A percentile compares a stretch with the other conserved stretches of the same genome.
Conservation (phyloP, 37 sponge, comb jelly and placozoan species). For the Chondrosia reniformis region DNA sequence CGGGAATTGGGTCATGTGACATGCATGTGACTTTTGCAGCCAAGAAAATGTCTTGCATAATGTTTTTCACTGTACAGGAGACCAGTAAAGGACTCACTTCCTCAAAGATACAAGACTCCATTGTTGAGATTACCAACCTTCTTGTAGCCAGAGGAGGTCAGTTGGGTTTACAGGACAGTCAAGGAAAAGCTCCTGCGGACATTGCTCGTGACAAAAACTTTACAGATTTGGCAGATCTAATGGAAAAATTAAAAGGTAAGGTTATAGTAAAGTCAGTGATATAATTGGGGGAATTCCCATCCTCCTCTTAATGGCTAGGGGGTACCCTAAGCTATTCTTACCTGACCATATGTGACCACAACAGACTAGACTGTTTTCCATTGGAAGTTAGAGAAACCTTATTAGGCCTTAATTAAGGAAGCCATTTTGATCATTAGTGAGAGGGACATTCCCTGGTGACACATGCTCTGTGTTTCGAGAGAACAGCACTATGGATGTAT, state of each 20-base stretch:
- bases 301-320: no score
- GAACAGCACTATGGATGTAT: no score
- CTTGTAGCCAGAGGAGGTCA: not conserved
- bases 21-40: not conserved
- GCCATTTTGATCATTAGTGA: no score
- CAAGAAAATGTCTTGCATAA: not conserved
- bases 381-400: no score
- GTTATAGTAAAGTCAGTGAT: no score
- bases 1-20: not conserved
- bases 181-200: not conserved
- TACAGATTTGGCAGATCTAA: not conserved
- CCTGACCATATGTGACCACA: no score
- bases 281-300: no score
- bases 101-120: slow-evolving; percentile 5
- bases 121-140: slow-evolving; percentile 9
- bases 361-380: no score
- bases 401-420: no score
- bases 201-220: not conserved
- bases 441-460: no score
- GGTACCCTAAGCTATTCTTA: no score
- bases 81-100: not conserved
- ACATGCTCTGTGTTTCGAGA: no score
- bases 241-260: not conserved
- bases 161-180: not conserved
- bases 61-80: not conserved